Evolutionary conservation across 2,113 vertebrate genomes (phyloP).

Genomic region (Edolisoma coerulescens): DNA sequence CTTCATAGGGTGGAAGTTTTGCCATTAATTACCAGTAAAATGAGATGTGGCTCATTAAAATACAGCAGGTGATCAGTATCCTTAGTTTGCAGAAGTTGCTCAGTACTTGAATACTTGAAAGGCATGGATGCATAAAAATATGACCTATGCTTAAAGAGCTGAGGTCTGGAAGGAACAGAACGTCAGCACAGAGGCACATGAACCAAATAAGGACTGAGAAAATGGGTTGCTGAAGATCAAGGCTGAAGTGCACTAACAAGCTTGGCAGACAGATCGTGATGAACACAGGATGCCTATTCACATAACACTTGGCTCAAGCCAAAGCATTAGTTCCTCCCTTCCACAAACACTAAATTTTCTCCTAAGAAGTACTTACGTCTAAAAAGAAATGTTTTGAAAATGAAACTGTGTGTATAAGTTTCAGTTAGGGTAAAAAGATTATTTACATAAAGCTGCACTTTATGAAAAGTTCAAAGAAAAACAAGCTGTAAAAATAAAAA

Average conservation of each 20-base stretch:
- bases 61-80: background rate
- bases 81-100: background rate
- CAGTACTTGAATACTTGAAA: background rate
- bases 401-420: background rate
- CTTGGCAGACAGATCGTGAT: background rate
- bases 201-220: background rate
- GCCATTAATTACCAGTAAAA: background rate
- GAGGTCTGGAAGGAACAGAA: background rate
- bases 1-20: background rate
- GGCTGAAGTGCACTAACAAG: background rate
- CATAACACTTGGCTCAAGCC: background rate
- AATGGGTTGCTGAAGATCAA: background rate
- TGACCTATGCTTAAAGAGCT: background rate
- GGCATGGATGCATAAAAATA: background rate
- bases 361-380: background rate
- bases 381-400: conserved; percentile 23
- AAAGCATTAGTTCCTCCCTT: background rate
- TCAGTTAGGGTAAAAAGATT: background rate
- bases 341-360: background rate
- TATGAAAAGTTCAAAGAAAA: background rate
- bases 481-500: background rate
- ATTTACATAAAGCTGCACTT: background rate
- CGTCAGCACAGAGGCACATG: background rate
- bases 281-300: background rate
- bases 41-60: background rate